Percentiles rank a stretch among this genome's conserved stretches.
Evolutionary conservation across 2,888 invertebrate species (phyloP).

Genomic region (Troides oblongomaculatus): DNA sequence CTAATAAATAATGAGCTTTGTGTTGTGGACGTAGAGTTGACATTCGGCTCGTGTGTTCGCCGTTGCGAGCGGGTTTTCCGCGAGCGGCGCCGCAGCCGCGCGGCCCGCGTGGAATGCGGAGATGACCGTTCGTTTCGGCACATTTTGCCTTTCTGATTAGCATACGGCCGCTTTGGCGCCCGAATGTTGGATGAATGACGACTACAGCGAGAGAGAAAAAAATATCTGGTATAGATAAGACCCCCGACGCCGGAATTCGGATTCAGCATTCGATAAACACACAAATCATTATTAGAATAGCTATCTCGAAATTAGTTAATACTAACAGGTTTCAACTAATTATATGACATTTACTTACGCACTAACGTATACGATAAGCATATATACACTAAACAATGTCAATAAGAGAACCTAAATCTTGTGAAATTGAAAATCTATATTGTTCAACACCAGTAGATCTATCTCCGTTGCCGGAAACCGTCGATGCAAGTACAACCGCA

Average conservation of each 20-base stretch:
- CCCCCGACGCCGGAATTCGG: constrained; percentile 3
- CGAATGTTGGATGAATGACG: constrained; percentile 36
- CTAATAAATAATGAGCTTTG: constrained; percentile 36
- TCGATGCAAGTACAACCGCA: no score
- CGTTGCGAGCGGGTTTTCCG: constrained; percentile 59
- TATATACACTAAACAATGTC: no score
- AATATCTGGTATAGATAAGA: constrained; percentile 37
- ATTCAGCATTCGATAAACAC: not conserved
- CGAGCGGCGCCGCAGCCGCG: constrained; percentile 49
- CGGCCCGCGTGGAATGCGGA: constrained; percentile 69
- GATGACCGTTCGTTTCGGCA: constrained; percentile 65
- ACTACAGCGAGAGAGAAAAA: constrained; percentile 32
- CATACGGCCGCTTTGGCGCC: constrained; percentile 59
- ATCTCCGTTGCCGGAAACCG: no score
- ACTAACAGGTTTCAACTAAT: no score
- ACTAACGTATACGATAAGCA: no score
- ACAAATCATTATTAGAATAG: not conserved
- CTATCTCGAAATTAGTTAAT: not conserved
- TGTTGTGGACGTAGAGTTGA: constrained; percentile 36
- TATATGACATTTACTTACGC: no score
- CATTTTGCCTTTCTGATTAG: constrained; percentile 57
- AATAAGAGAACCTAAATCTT: no score
- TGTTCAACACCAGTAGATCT: no score
- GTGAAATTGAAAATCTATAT: no score
- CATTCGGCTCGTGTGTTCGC: constrained; percentile 24